These are phyloP conservation scores for Dascyllus trimaculatus DNA, from an alignment of 2,113 vertebrate genomes.

Conservation along the genomic window DNA sequence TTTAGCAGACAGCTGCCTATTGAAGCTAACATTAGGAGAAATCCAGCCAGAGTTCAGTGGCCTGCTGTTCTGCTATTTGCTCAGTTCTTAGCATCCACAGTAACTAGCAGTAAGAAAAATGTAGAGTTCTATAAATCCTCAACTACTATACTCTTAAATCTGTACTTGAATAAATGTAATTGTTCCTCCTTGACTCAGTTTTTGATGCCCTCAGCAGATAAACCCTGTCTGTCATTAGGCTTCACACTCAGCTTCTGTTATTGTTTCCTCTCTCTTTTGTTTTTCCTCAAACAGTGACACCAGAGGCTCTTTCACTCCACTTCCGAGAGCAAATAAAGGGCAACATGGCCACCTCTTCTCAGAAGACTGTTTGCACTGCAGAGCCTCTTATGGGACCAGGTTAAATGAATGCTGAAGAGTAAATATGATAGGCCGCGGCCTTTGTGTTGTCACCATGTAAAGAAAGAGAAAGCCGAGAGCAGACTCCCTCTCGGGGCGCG, in stretches of 20 bases:
- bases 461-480: conserved; percentile 46
- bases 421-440: conserved; percentile 46
- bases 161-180: not conserved
- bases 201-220: not conserved
- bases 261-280: conserved; percentile 53
- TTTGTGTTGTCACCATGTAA: conserved; percentile 39
- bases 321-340: conserved; percentile 58
- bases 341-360: conserved; percentile 26
- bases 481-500: not conserved
- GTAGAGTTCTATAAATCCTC: not conserved
- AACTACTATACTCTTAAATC: not conserved
- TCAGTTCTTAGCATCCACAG: too few relatives aligned
- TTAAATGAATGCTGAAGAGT: conserved; percentile 21
- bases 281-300: conserved; percentile 42
- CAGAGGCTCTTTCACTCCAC: conserved; percentile 43
- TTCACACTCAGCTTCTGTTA: conserved; percentile 19
- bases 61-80: too few relatives aligned
- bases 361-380: conserved; percentile 44
- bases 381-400: conserved; percentile 33
- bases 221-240: conserved; percentile 24
- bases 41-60: too few relatives aligned
- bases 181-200: not conserved
- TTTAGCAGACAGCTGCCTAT: too few relatives aligned
- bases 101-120: too few relatives aligned
- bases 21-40: too few relatives aligned